These are phyloP conservation scores for Nothocercus julius DNA, from an alignment of 2,113 vertebrate species.

Conservation along the genomic window DNA sequence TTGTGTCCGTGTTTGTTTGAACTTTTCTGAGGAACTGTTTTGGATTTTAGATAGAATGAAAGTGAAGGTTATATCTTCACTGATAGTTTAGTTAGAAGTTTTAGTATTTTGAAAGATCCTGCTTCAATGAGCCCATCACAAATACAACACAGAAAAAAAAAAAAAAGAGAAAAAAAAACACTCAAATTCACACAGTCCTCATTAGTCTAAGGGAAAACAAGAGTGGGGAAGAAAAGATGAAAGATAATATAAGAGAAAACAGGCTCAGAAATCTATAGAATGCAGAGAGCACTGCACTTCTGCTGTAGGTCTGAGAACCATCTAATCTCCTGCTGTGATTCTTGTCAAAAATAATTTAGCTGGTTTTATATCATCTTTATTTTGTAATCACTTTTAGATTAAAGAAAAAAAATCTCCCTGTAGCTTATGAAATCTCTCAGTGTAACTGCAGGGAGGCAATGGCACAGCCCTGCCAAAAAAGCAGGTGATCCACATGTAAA, in stretches of 20 bases:
- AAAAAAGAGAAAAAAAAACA: background rate
- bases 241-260: background rate
- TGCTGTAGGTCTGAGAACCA: background rate
- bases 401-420: background rate
- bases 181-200: background rate
- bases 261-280: background rate
- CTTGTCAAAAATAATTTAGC: background rate
- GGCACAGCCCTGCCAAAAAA: background rate
- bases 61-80: background rate
- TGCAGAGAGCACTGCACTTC: background rate
- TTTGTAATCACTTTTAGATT: conserved; percentile 12
- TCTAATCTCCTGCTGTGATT: background rate
- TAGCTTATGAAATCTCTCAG: background rate
- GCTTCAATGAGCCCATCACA: background rate
- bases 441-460: background rate
- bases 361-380: conserved; percentile 16
- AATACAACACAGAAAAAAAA: background rate
- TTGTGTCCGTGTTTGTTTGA: background rate
- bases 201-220: background rate
- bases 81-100: background rate
- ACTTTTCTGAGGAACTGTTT: background rate
- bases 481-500: background rate
- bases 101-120: background rate
- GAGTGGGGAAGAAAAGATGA: background rate
- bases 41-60: background rate